phyloP scores from a whole-genome alignment of 2,113 vertebrate species.

The Himantopus leucocephalus region DNA sequence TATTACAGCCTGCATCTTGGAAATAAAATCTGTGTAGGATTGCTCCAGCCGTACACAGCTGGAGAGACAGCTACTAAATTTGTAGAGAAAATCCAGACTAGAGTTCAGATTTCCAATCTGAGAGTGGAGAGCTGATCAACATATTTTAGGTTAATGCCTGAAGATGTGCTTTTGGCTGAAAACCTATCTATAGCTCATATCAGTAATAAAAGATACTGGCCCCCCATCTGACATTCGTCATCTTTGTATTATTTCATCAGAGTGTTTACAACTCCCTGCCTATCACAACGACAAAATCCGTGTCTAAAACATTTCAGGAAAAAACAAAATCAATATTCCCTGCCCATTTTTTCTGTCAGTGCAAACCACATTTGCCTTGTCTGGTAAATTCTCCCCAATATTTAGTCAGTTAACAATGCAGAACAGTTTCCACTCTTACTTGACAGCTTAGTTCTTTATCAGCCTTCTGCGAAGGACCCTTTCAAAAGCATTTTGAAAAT shows the following conservation, averaged over 20 bases:
- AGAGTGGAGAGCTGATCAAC: not conserved
- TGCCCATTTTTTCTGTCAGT: not conserved
- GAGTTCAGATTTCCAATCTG: not conserved
- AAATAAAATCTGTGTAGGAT: not conserved
- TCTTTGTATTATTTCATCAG: not conserved
- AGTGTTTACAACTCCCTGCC: not conserved
- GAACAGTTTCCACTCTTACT: not conserved
- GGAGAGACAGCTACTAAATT: not conserved
- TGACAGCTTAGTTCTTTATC: not conserved
- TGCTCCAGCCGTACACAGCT: not conserved
- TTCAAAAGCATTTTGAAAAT: not conserved
- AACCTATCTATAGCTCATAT: not conserved
- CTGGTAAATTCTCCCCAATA: not conserved
- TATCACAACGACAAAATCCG: not conserved
- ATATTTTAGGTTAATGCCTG: not conserved
- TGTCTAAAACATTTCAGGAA: not conserved
- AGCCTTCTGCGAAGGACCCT: not conserved
- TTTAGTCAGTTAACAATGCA: not conserved
- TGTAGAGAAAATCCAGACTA: not conserved
- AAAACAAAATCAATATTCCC: not conserved
- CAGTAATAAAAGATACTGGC: not conserved
- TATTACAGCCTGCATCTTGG: not conserved
- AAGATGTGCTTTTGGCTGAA: not conserved
- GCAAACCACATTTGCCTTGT: not conserved
- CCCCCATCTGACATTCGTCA: not conserved